These are phyloP conservation scores for Podarcis muralis DNA, from an alignment of 2,113 vertebrate genomes.

Conservation along the genomic window DNA sequence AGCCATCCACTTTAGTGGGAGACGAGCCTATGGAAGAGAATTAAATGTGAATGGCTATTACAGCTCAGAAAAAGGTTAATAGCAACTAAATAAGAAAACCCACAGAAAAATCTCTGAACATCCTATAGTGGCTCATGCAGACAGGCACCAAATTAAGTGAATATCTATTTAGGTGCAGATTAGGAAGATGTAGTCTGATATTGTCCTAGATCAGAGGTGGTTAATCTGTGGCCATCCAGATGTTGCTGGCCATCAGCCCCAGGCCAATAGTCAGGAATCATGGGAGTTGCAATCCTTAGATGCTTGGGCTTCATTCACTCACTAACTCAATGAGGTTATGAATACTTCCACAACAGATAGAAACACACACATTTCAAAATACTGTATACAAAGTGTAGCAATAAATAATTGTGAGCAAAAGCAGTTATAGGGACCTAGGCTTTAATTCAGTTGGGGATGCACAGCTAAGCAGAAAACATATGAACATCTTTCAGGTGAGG, in stretches of 20 bases:
- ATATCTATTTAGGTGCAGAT: not conserved
- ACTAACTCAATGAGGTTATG: not conserved
- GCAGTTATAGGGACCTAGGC: not conserved
- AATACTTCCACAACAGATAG: not conserved
- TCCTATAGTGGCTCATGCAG: not conserved
- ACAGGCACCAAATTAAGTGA: not conserved
- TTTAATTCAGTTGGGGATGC: not conserved
- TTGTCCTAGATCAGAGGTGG: not conserved
- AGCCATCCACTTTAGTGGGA: conserved; percentile 99
- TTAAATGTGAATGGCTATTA: not conserved
- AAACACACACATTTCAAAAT: not conserved
- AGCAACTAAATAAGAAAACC: not conserved
- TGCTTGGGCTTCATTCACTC: not conserved
- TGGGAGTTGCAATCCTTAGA: not conserved
- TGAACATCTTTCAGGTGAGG: not conserved
- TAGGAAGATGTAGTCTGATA: not conserved
- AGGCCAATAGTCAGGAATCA: not conserved
- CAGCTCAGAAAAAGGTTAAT: not conserved
- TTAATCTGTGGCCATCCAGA: not conserved
- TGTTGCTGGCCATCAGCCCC: not conserved
- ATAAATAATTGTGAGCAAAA: not conserved
- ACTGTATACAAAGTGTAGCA: not conserved
- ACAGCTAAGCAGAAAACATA: not conserved
- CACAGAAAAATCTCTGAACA: not conserved
- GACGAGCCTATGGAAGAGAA: conserved; percentile 83